Percentiles rank a stretch among this genome's conserved stretches.
Conservation (phyloP, 2,888 invertebrate genomes). For the Neocrepidodera transversa region DNA sequence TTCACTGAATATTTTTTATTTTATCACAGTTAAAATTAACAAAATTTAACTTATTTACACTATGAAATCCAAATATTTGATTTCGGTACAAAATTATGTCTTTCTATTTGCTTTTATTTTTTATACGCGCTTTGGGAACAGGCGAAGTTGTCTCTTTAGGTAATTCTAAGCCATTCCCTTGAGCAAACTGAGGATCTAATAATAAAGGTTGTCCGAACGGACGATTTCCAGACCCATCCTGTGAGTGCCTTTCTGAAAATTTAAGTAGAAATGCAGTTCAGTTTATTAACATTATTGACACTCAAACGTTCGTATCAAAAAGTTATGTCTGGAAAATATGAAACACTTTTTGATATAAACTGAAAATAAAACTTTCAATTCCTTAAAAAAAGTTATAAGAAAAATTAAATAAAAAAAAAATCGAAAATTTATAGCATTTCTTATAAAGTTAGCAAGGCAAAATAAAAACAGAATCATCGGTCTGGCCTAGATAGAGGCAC, state of each 20-base stretch:
- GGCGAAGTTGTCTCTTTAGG: conserved; percentile 52
- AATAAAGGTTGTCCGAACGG: conserved; percentile 78
- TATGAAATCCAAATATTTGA: conserved; percentile 2
- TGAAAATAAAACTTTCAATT: too few relatives aligned
- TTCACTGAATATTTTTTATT: conserved; percentile 49
- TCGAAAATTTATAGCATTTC: too few relatives aligned
- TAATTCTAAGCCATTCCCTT: conserved; percentile 54
- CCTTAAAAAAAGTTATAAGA: too few relatives aligned
- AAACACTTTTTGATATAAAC: too few relatives aligned
- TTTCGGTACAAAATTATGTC: not conserved
- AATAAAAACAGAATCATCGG: too few relatives aligned
- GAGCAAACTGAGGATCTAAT: conserved; percentile 62
- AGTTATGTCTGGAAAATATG: too few relatives aligned
- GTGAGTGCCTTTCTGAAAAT: conserved; percentile 59
- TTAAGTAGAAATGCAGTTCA: conserved; percentile 32
- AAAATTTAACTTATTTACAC: conserved; percentile 36
- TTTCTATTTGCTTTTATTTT: conserved; percentile 32
- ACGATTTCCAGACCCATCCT: conserved; percentile 58
- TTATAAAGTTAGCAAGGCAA: too few relatives aligned
- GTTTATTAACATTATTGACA: too few relatives aligned
- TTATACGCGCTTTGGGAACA: conserved; percentile 39
- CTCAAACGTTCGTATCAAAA: too few relatives aligned
- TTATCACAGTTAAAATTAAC: conserved; percentile 56
- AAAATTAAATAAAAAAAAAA: too few relatives aligned
- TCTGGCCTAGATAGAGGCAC: too few relatives aligned